Conservation (phyloP, 2,113 vertebrate genomes). For the Cyphotilapia sp. region DNA sequence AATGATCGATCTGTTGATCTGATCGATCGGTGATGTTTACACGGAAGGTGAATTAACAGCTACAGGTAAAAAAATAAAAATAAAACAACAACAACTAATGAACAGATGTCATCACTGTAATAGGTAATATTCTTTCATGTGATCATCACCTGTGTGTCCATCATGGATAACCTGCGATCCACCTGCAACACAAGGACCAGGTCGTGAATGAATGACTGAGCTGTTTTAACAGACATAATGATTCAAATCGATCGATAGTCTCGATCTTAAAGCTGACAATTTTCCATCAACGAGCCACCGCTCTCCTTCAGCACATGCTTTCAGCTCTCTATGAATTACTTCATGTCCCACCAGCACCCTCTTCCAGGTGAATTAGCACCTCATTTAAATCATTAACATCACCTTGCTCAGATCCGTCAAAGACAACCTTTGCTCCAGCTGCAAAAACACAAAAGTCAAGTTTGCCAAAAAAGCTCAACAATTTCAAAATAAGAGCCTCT, state of each 20-base stretch:
- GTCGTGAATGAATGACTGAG: neutral
- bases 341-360: neutral
- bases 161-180: conserved; percentile 29
- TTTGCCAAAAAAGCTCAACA: neutral
- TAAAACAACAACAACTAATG: neutral
- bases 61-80: neutral
- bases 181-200: conserved; percentile 28
- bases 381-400: neutral
- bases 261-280: neutral
- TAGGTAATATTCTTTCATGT: neutral
- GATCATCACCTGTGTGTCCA: conserved; percentile 2
- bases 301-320: neutral
- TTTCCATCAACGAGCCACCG: neutral
- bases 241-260: neutral
- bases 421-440: conserved; percentile 62
- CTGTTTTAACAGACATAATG: neutral
- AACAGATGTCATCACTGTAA: neutral
- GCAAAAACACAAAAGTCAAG: conserved; percentile 2
- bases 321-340: neutral
- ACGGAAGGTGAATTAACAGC: neutral
- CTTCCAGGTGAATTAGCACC: conserved; percentile 24
- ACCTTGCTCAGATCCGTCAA: conserved; percentile 40
- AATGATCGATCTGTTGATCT: neutral
- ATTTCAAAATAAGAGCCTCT: neutral
- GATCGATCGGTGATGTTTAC: neutral